Evolutionary conservation across 2,888 invertebrate species (phyloP).

Genomic region (Drosophila kanekoi): DNA sequence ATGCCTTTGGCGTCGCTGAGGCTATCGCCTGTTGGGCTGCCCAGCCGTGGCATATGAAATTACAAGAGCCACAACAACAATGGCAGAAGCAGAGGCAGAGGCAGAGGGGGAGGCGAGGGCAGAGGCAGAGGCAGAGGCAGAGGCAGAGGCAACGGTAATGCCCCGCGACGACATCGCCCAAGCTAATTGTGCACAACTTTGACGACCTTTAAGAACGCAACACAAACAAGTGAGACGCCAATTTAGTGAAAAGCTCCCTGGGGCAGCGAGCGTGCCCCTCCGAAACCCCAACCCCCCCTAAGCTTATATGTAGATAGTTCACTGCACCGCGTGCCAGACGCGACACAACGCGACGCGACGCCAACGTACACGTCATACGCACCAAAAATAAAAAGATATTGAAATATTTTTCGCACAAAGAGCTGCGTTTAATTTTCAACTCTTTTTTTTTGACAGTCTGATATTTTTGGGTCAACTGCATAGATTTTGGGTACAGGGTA

Average conservation of each 20-base stretch:
- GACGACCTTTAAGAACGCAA: conserved; percentile 69
- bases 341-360: conserved; percentile 19
- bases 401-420: conserved; percentile 31
- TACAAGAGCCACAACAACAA: conserved; percentile 33
- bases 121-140: background rate
- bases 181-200: conserved; percentile 67
- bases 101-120: no score
- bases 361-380: conserved; percentile 21
- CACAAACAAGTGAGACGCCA: conserved; percentile 34
- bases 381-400: conserved; percentile 5
- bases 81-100: conserved; percentile 3
- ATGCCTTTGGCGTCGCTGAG: conserved; percentile 54
- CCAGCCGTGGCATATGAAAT: conserved; percentile 50
- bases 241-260: conserved; percentile 16
- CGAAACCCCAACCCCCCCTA: background rate
- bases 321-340: conserved; percentile 46
- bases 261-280: no score
- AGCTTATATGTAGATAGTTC: conserved; percentile 35
- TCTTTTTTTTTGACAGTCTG: conserved; percentile 4
- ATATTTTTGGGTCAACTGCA: conserved; percentile 55
- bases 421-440: background rate
- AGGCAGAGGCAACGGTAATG: conserved; percentile 12
- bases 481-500: background rate
- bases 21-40: conserved; percentile 34
- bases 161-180: conserved; percentile 42